phyloP scores from a whole-genome alignment of 2,888 invertebrate genomes.

The Erebia epiphron region DNA sequence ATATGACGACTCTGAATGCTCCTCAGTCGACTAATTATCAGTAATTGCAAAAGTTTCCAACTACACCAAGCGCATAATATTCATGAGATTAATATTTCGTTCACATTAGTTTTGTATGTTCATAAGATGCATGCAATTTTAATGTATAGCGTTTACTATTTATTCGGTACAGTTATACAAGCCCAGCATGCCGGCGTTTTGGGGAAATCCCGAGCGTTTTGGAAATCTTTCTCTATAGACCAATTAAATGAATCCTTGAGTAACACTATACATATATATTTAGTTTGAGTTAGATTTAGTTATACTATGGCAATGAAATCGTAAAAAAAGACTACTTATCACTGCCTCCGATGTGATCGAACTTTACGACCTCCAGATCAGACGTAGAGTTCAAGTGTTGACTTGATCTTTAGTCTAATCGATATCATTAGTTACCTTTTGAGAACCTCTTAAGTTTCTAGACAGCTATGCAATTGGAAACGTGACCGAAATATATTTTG shows the following conservation, averaged over 20 bases:
- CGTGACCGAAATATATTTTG: slow-evolving; percentile 9
- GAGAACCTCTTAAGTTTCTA: slow-evolving; percentile 4
- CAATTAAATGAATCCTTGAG: too few species aligned
- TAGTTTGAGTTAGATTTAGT: too few species aligned
- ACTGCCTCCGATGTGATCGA: background rate
- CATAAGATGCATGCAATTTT: too few species aligned
- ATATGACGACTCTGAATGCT: slow-evolving; percentile 72
- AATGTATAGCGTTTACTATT: too few species aligned
- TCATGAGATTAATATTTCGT: slow-evolving; percentile 55
- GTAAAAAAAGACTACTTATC: background rate
- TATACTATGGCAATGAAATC: too few species aligned
- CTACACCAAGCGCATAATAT: slow-evolving; percentile 46
- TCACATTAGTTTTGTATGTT: background rate
- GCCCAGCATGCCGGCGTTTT: too few species aligned
- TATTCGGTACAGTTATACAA: too few species aligned
- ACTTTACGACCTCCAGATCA: background rate
- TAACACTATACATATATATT: too few species aligned
- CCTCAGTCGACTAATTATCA: slow-evolving; percentile 74
- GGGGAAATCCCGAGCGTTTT: too few species aligned
- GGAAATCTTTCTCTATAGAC: too few species aligned
- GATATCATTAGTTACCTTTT: slow-evolving; percentile 6
- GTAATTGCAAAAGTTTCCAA: slow-evolving; percentile 79
- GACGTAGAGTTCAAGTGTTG: slow-evolving; percentile 7
- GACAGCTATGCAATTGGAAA: background rate
- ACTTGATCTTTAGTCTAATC: slow-evolving; percentile 1